Conservation (phyloP, 1,140 invertebrate genomes). For the Plutomurus gul region DNA sequence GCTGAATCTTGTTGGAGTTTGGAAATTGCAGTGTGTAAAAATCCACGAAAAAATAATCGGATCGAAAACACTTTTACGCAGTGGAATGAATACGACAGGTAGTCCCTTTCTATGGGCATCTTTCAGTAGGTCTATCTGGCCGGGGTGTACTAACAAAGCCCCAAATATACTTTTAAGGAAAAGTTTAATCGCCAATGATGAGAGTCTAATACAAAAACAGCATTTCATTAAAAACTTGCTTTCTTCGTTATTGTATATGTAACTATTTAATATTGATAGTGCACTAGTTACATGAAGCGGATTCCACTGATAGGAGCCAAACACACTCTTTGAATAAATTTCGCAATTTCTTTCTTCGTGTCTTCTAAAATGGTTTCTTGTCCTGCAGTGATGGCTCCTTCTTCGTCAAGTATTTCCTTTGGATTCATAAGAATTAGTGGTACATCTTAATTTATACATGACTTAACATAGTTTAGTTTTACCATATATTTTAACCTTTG, state of each 20-base stretch:
- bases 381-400: too few species aligned
- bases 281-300: not conserved
- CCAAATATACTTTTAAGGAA: slow-evolving; percentile 13
- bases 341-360: not conserved
- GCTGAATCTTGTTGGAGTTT: not conserved
- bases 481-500: too few species aligned
- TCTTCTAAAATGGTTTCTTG: not conserved
- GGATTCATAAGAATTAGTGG: too few species aligned
- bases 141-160: slow-evolving; percentile 33
- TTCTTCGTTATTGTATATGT: not conserved
- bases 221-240: not conserved
- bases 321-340: not conserved
- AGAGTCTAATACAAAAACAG: not conserved
- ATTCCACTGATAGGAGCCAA: not conserved
- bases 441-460: too few species aligned
- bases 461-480: too few species aligned
- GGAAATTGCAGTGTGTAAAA: not conserved
- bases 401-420: not conserved
- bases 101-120: not conserved
- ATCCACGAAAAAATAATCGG: slow-evolving; percentile 3
- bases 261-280: not conserved
- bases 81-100: slow-evolving; percentile 39
- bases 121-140: slow-evolving; percentile 33
- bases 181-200: not conserved
- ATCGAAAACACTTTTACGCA: slow-evolving; percentile 18